Percentiles rank a stretch among this genome's conserved stretches.
These are phyloP conservation scores for Myioborus miniatus DNA, from an alignment of 2,797 vertebrate species.

Conservation along the genomic window DNA sequence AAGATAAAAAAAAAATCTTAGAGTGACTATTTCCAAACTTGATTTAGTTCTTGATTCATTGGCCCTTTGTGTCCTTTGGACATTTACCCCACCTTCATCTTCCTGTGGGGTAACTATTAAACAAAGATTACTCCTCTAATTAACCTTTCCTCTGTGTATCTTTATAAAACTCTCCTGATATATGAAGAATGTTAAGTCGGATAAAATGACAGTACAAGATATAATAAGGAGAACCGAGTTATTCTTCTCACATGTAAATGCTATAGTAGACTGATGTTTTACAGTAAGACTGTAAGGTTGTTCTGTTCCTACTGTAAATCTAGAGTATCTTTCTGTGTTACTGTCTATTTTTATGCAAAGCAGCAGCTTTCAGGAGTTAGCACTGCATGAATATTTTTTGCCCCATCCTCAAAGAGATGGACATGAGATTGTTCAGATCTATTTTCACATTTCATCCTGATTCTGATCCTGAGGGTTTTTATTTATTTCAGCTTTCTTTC, in stretches of 20 bases:
- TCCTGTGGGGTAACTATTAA: neutral
- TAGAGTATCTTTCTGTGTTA: neutral
- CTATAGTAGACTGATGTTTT: neutral
- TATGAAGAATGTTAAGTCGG: neutral
- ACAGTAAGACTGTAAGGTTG: neutral
- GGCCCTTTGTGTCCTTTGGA: neutral
- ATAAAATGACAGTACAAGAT: neutral
- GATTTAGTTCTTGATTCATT: neutral
- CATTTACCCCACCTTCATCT: neutral
- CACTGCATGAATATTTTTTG: accelerated
- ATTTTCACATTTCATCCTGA: neutral
- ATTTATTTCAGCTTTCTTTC: neutral
- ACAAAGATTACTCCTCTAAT: neutral
- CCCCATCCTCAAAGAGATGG: neutral
- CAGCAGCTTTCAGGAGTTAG: neutral
- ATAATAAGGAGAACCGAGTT: neutral
- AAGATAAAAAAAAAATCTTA: neutral
- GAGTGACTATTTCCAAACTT: neutral
- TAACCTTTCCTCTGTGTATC: neutral
- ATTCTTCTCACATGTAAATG: neutral
- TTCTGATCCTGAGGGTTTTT: neutral
- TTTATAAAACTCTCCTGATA: neutral
- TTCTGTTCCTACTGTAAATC: neutral
- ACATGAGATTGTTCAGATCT: neutral
- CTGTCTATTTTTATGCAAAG: neutral